A percentile compares a stretch with the other conserved stretches of the same genome.
phyloP scores from a whole-genome alignment of 2,797 vertebrate species.

The Enteromius fasciolatus region DNA sequence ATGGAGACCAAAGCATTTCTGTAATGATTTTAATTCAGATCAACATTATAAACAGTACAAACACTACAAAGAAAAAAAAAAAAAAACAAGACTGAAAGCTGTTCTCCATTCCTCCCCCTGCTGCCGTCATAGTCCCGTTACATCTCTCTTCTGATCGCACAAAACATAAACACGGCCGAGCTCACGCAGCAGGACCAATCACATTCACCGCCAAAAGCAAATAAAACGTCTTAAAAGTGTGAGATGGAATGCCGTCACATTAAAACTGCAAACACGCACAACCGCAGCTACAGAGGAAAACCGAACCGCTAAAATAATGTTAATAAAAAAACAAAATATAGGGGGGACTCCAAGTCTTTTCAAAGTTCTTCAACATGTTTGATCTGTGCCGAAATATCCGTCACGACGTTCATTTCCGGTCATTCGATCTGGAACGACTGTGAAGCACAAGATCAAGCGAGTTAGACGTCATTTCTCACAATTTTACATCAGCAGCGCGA shows the following conservation, averaged over 20 bases:
- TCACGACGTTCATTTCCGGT: conserved; percentile 84
- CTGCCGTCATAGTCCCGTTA: conserved; percentile 36
- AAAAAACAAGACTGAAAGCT: conserved; percentile 20
- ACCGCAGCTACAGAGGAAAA: conserved; percentile 49
- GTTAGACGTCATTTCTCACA: neutral
- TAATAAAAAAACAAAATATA: conserved; percentile 50
- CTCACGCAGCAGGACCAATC: conserved; percentile 16
- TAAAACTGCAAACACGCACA: conserved; percentile 51
- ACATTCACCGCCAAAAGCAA: conserved; percentile 49
- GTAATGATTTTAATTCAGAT: conserved; percentile 73
- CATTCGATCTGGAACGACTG: conserved; percentile 96
- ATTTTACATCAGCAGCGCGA: neutral
- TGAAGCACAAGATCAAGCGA: neutral
- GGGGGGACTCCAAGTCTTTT: conserved; percentile 60
- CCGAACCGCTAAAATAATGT: conserved; percentile 56
- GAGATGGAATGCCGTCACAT: conserved; percentile 70
- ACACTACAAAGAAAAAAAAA: conserved; percentile 65
- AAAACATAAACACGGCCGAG: conserved; percentile 5
- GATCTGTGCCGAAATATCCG: conserved; percentile 55
- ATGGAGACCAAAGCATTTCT: neutral
- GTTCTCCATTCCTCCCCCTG: conserved; percentile 26
- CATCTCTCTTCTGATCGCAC: neutral
- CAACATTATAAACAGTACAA: conserved; percentile 86
- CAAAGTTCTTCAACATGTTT: conserved; percentile 61
- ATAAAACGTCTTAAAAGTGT: conserved; percentile 48